Percentiles rank a stretch among this genome's conserved stretches.
Conservation (phyloP, 2,113 vertebrate genomes). For the Psammodynastes pulverulentus region DNA sequence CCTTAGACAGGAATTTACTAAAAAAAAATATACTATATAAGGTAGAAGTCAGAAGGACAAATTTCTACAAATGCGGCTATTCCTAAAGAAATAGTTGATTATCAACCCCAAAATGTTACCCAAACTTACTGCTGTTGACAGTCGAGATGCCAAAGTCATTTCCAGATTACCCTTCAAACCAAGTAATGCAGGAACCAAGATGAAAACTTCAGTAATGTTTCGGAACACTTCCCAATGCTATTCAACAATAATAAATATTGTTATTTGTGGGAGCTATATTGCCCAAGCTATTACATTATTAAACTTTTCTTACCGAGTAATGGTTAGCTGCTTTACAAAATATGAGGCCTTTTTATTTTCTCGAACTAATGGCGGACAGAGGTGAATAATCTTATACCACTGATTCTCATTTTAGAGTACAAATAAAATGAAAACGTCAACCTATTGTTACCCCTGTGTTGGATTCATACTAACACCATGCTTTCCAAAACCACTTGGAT, state of each 20-base stretch:
- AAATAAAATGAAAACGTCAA: background rate
- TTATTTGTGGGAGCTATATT: background rate
- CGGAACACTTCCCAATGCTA: slow-evolving; percentile 97
- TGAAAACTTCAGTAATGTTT: slow-evolving; percentile 96
- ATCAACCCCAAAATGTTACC: slow-evolving; percentile 24
- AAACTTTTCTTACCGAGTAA: background rate
- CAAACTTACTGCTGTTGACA: slow-evolving; percentile 90
- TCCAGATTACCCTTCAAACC: slow-evolving; percentile 98
- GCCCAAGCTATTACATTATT: background rate
- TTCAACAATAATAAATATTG: slow-evolving; percentile 19
- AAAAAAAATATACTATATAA: background rate
- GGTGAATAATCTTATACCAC: background rate
- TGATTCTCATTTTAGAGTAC: background rate
- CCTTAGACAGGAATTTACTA: background rate
- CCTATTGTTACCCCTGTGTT: background rate
- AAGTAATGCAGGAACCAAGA: slow-evolving; percentile 93
- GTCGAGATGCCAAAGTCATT: slow-evolving; percentile 96
- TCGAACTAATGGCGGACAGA: background rate
- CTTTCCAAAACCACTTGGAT: background rate
- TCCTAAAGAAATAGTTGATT: background rate
- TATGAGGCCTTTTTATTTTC: background rate
- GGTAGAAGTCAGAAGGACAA: background rate
- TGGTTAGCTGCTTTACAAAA: background rate
- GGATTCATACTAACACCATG: background rate
- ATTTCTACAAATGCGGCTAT: background rate